phyloP scores from a whole-genome alignment of 92 coral and sea anemone species.

The Phymanthus crucifer region DNA sequence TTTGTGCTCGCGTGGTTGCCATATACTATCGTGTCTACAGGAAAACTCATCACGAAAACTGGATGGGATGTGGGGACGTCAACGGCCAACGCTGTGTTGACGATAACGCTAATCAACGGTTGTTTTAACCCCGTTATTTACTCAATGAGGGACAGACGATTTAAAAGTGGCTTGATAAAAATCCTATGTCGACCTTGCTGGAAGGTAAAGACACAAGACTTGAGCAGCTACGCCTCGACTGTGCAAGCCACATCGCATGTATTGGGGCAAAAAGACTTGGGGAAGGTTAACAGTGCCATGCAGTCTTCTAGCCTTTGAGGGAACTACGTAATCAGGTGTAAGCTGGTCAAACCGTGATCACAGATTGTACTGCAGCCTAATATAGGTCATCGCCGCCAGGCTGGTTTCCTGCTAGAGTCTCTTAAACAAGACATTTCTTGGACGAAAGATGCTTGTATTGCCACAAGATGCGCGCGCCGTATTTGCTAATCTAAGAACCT shows the following conservation, averaged over 20 bases:
- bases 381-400: too few relatives aligned
- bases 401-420: too few relatives aligned
- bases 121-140: slow-evolving; percentile 78
- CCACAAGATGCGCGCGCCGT: too few relatives aligned
- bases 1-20: slow-evolving; percentile 84
- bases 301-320: background rate
- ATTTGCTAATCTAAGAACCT: too few relatives aligned
- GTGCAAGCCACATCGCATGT: background rate
- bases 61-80: slow-evolving; percentile 54
- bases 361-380: too few relatives aligned
- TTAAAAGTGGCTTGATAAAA: slow-evolving; percentile 57
- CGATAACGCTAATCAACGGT: slow-evolving; percentile 68
- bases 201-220: slow-evolving; percentile 12
- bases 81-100: slow-evolving; percentile 58
- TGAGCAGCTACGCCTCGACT: slow-evolving; percentile 21
- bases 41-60: slow-evolving; percentile 48
- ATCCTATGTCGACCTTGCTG: slow-evolving; percentile 37
- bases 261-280: background rate
- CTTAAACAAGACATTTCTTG: too few relatives aligned
- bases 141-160: slow-evolving; percentile 68
- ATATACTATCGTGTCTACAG: slow-evolving; percentile 62
- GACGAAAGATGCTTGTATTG: too few relatives aligned
- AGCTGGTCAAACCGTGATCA: too few relatives aligned
- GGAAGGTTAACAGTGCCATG: background rate
- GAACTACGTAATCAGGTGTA: too few relatives aligned